phyloP scores from a whole-genome alignment of 2,888 invertebrate species.

The Lasioglossum lativentre region DNA sequence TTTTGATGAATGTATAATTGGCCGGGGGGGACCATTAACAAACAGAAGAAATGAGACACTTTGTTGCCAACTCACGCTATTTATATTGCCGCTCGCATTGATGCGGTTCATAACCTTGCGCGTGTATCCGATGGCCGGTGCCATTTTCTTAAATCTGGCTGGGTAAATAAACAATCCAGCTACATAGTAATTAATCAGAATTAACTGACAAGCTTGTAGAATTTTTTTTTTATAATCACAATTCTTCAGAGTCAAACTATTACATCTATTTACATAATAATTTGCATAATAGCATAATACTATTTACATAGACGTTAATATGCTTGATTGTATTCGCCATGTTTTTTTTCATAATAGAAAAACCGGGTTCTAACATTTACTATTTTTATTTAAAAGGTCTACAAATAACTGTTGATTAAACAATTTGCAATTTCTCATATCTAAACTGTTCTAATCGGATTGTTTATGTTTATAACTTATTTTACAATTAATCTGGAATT shows the following conservation, averaged over 20 bases:
- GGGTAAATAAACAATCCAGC: not conserved
- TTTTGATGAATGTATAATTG: not conserved
- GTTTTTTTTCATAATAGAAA: too few relatives aligned
- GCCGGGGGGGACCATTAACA: not conserved
- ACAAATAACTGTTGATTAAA: too few relatives aligned
- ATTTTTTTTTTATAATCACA: not conserved
- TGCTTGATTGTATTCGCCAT: too few relatives aligned
- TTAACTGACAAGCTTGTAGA: not conserved
- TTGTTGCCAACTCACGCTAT: not conserved
- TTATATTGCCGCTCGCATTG: conserved; percentile 5
- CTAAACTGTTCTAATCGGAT: not conserved
- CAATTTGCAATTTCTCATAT: not conserved
- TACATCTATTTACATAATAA: too few relatives aligned
- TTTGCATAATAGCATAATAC: too few relatives aligned
- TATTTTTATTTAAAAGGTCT: too few relatives aligned
- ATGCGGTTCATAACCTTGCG: conserved; percentile 4
- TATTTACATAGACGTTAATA: too few relatives aligned
- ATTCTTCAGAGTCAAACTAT: not conserved
- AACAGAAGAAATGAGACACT: not conserved
- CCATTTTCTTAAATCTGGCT: not conserved
- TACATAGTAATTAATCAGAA: not conserved
- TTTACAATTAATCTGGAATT: too few relatives aligned
- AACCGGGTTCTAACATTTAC: too few relatives aligned
- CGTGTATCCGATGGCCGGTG: not conserved
- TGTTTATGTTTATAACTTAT: not conserved